A percentile compares a stretch with the other conserved stretches of the same genome.
These are phyloP conservation scores for Pyrgus malvae DNA, from an alignment of 2,888 invertebrate genomes.

Conservation along the genomic window DNA sequence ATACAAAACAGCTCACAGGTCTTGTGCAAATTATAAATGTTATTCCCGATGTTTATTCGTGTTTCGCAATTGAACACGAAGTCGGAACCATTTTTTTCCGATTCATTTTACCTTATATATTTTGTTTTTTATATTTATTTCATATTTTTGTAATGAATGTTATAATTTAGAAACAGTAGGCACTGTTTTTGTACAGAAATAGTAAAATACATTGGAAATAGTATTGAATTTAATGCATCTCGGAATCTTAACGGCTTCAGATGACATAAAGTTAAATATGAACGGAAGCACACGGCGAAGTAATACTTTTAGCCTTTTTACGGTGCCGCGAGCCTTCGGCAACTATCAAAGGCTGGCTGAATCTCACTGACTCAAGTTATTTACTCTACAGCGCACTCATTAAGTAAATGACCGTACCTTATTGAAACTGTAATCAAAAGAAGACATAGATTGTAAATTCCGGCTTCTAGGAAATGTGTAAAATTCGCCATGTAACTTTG, in stretches of 20 bases:
- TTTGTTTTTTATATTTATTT: background rate
- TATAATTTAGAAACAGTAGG: too few species aligned
- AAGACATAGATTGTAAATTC: conserved; percentile 30
- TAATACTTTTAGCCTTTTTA: conserved; percentile 50
- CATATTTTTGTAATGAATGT: too few species aligned
- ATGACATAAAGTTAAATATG: conserved; percentile 2
- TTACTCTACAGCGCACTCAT: conserved; percentile 73
- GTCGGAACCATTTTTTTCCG: conserved; percentile 16
- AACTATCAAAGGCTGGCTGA: conserved; percentile 62
- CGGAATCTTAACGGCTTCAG: too few species aligned
- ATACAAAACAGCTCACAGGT: conserved; percentile 61
- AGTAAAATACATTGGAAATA: too few species aligned
- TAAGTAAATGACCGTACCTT: conserved; percentile 74
- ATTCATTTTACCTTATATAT: background rate
- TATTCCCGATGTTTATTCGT: conserved; percentile 43
- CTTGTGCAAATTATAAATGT: conserved; percentile 70
- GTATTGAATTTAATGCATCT: too few species aligned
- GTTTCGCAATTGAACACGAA: conserved; percentile 32
- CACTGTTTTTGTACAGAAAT: too few species aligned
- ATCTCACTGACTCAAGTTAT: conserved; percentile 67
- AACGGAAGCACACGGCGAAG: conserved; percentile 33
- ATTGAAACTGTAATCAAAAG: conserved; percentile 68
- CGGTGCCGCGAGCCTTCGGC: conserved; percentile 45
- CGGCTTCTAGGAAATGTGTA: too few species aligned
- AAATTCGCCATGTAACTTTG: background rate